phyloP scores from a whole-genome alignment of 2,797 vertebrate genomes.

The Prunella strophiata region DNA sequence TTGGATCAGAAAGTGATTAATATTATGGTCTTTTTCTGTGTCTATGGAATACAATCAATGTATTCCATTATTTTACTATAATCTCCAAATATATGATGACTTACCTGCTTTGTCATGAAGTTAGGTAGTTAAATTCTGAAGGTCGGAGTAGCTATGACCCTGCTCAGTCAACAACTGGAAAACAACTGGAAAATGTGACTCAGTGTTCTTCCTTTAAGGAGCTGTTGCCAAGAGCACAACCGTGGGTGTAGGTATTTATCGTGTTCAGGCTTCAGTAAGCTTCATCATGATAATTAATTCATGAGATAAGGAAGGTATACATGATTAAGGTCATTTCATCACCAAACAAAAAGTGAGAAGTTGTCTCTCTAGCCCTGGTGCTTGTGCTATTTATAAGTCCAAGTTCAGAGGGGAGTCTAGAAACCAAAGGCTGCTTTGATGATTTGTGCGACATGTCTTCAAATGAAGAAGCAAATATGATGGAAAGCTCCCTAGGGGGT shows the following conservation, averaged over 20 bases:
- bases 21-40: neutral
- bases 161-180: neutral
- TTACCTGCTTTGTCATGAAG: neutral
- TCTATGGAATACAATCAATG: neutral
- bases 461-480: slow-evolving; percentile 34
- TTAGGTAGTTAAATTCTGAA: slow-evolving; percentile 12
- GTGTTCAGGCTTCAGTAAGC: slow-evolving; percentile 33
- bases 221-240: neutral
- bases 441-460: slow-evolving; percentile 35
- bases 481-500: slow-evolving; percentile 35
- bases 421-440: slow-evolving; percentile 40
- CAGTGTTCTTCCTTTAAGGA: neutral
- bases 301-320: slow-evolving; percentile 29
- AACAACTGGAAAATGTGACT: neutral
- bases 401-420: slow-evolving; percentile 29
- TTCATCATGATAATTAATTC: slow-evolving; percentile 53
- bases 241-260: neutral
- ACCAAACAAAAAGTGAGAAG: slow-evolving; percentile 11
- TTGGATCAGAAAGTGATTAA: neutral
- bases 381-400: slow-evolving; percentile 25
- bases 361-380: neutral
- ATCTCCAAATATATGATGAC: neutral
- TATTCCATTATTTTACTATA: neutral
- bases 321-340: slow-evolving; percentile 49
- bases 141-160: neutral